Base-by-base conservation (phyloP, 2,888 invertebrate genomes). In the Phalangium opilio region DNA sequence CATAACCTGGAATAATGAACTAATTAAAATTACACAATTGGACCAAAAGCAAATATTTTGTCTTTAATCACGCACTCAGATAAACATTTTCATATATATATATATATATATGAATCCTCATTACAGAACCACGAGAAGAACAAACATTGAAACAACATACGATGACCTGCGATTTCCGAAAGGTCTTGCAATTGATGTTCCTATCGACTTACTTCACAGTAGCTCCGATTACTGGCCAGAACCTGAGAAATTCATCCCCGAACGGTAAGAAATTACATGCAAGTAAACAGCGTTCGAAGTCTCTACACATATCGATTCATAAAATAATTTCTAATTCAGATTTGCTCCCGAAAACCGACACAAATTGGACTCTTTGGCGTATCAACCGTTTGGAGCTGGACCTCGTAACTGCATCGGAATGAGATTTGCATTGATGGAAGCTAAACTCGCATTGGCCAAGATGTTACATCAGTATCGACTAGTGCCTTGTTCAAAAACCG, bases 401-500 rank as follows among this genome's bases (percentile, higher is more conserved):
- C 47, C 47, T 14, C 14, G 47, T 20, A 47, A 47, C 21, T 47
- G 47, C 18, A 40, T 47, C 14, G 47, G 47, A 7, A 41, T 47
- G 47, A 33, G 47, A 42, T 47, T 47, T 18, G 38, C 38, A 10
- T 18, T 17, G n/a, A 38, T 38, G 38, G 38, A 38, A 38, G 38
- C 38, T 8, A 38, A 38, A 38, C 14, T 38, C 2, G 38, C 38
- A 17, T 14, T 38, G 18, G 38, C 38, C 18, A 15, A 14, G 8
- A 14, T 38, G 15, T 14, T 38, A 4, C 1, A 14, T 14, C 15
- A 38, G 18, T 38, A 38, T 18, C 3, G n/a, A 10, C n/a, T 38
- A 14, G 38, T 17, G 8, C 38, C 38, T 17, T 17, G 18, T 14
- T 10, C 10, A 10, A 38, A 17, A 18, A 38, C 38, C 10, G 38